These are phyloP conservation scores for Eilema sororculum DNA, from an alignment of 2,888 invertebrate species.

Conservation along the genomic window DNA sequence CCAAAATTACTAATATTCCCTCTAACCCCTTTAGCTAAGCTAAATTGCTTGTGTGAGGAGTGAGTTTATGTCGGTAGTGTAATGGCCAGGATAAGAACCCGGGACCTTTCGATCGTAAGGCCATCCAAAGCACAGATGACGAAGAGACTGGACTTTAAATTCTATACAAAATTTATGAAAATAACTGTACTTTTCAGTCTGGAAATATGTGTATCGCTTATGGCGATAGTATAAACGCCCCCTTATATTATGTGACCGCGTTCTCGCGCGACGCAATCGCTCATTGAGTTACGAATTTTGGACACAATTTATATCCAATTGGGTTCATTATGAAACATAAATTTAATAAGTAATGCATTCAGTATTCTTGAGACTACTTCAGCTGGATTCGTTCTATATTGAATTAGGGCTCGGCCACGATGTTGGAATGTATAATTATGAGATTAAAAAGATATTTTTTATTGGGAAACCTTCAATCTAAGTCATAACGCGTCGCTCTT, in stretches of 20 bases:
- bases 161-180: too few relatives aligned
- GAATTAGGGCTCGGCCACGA: background rate
- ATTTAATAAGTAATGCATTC: constrained; percentile 29
- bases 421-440: background rate
- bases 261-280: constrained; percentile 55
- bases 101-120: too few relatives aligned
- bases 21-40: too few relatives aligned
- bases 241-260: constrained; percentile 61
- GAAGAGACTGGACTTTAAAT: too few relatives aligned
- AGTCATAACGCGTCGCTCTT: too few relatives aligned
- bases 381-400: background rate
- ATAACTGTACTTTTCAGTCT: background rate
- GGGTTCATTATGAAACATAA: constrained; percentile 44
- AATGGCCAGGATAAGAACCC: too few relatives aligned
- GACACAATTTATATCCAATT: constrained; percentile 59
- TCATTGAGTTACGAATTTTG: constrained; percentile 65
- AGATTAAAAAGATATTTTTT: too few relatives aligned
- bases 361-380: background rate
- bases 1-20: too few relatives aligned
- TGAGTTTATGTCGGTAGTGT: too few relatives aligned
- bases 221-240: constrained; percentile 17
- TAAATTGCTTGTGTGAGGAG: too few relatives aligned
- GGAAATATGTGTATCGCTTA: constrained; percentile 22
- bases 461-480: too few relatives aligned
- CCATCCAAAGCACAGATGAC: too few relatives aligned